A percentile compares a stretch with the other conserved stretches of the same genome.
phyloP scores from a whole-genome alignment of 2,888 invertebrate species.

The Thelaira solivaga region DNA sequence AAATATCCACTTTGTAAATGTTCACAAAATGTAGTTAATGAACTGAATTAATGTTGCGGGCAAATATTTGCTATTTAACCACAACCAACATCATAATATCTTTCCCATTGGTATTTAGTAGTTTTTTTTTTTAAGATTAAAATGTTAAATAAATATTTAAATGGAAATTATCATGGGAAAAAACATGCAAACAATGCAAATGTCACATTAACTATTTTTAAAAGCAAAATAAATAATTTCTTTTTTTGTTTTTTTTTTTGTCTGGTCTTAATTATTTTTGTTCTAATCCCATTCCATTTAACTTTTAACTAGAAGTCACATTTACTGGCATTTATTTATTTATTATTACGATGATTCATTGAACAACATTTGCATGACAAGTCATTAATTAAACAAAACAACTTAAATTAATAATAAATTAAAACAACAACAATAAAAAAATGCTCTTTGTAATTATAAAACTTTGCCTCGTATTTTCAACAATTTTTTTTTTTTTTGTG shows the following conservation, averaged over 20 bases:
- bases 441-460: not conserved
- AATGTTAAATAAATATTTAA: constrained; percentile 28
- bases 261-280: not conserved
- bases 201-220: not conserved
- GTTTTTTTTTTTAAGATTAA: not conserved
- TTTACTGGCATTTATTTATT: constrained; percentile 10
- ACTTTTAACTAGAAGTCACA: not conserved
- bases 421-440: not conserved
- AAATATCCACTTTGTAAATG: not conserved
- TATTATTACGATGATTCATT: constrained; percentile 45
- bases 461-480: not conserved
- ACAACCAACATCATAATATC: not conserved
- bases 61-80: constrained; percentile 7
- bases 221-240: not conserved
- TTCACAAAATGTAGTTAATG: not conserved
- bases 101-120: constrained; percentile 17
- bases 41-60: constrained; percentile 7
- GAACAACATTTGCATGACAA: constrained; percentile 53
- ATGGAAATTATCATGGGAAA: constrained; percentile 57
- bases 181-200: not conserved
- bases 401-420: constrained; percentile 25
- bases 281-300: constrained; percentile 13
- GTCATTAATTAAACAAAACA: constrained; percentile 49
- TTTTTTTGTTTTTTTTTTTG: not conserved
- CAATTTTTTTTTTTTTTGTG: constrained; percentile 3